These are phyloP conservation scores for Burhinus bistriatus DNA, from an alignment of 2,113 vertebrate genomes.

Conservation along the genomic window DNA sequence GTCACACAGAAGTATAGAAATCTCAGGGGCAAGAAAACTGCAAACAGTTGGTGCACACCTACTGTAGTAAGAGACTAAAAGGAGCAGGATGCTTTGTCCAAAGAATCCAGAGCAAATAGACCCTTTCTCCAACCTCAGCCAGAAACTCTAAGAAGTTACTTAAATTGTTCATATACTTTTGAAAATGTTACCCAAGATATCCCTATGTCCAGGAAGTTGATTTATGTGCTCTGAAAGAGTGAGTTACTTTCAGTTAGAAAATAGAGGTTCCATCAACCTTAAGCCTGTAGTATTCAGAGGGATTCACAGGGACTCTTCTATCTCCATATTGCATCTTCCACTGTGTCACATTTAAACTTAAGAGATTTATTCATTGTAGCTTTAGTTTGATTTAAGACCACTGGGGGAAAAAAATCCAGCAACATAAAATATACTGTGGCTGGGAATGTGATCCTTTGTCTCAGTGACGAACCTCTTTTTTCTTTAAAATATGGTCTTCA, in stretches of 20 bases:
- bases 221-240: neutral
- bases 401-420: conserved; percentile 26
- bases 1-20: neutral
- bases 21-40: neutral
- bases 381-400: conserved; percentile 60
- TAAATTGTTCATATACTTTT: neutral
- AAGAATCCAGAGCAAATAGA: neutral
- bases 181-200: neutral
- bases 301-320: neutral
- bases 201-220: neutral
- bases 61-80: neutral
- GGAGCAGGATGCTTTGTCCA: neutral
- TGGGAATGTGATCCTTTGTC: neutral
- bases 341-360: conserved; percentile 21
- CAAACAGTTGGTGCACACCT: neutral
- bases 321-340: neutral
- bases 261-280: neutral
- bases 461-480: neutral
- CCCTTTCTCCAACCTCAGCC: neutral
- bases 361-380: conserved; percentile 26
- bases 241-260: neutral
- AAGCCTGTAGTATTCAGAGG: neutral
- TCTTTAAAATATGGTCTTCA: neutral
- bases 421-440: conserved; percentile 26
- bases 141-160: neutral